A percentile compares a stretch with the other conserved stretches of the same genome.
Conservation (phyloP, 2,888 invertebrate species). For the Calameuta idolon region DNA sequence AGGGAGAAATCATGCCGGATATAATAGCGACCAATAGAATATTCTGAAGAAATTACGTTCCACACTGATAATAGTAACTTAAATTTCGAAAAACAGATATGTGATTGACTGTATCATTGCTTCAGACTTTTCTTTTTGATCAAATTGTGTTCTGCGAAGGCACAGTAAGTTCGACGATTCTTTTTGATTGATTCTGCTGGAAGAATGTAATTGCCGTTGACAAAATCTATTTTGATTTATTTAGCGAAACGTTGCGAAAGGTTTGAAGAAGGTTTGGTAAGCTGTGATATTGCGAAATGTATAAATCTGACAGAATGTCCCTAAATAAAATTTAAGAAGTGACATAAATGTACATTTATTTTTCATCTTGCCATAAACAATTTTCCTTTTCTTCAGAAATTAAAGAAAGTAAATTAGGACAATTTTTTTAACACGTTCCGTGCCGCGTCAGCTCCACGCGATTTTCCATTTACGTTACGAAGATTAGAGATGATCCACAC, state of each 20-base stretch:
- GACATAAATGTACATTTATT: neutral
- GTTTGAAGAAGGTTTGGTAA: constrained; percentile 48
- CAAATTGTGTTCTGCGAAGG: neutral
- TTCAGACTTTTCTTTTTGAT: neutral
- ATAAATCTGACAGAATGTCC: constrained; percentile 44
- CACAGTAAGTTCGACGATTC: neutral
- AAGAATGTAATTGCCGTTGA: neutral
- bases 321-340: constrained; percentile 37
- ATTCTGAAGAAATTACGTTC: neutral
- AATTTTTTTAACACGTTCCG: neutral
- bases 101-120: neutral
- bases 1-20: neutral
- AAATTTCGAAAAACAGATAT: neutral
- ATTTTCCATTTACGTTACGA: neutral
- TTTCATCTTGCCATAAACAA: neutral
- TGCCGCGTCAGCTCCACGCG: neutral
- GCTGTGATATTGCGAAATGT: constrained; percentile 60
- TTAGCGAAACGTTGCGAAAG: neutral
- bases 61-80: neutral
- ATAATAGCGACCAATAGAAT: neutral
- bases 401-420: neutral
- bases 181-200: neutral
- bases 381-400: neutral
- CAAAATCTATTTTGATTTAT: neutral
- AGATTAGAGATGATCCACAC: too few relatives aligned